phyloP scores from a whole-genome alignment of 1,140 invertebrate species.

The Whitmania pigra region DNA sequence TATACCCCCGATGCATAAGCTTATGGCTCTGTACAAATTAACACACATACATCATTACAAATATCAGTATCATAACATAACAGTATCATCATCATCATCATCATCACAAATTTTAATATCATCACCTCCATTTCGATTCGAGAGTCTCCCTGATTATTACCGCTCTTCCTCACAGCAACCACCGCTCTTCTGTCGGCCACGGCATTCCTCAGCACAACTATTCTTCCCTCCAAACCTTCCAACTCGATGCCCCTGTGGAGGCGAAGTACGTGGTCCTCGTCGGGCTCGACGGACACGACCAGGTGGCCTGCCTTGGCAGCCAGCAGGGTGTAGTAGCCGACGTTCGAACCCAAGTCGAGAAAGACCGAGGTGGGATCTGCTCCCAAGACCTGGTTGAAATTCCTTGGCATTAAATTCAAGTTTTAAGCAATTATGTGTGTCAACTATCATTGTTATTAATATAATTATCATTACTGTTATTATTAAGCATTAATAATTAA shows the following conservation, averaged over 20 bases:
- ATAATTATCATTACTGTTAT: too few relatives aligned
- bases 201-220: slow-evolving; percentile 30
- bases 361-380: slow-evolving; percentile 27
- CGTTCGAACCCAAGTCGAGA: slow-evolving; percentile 36
- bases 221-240: slow-evolving; percentile 26
- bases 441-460: too few relatives aligned
- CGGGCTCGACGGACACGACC: slow-evolving; percentile 36
- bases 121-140: slow-evolving; percentile 25
- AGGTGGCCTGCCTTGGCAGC: slow-evolving; percentile 30
- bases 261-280: slow-evolving; percentile 28
- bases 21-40: too few relatives aligned
- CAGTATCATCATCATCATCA: slow-evolving; percentile 13
- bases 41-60: too few relatives aligned
- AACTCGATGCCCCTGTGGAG: slow-evolving; percentile 29
- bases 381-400: slow-evolving; percentile 27
- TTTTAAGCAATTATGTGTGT: background rate
- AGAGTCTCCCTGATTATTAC: slow-evolving; percentile 33
- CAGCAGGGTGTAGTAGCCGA: slow-evolving; percentile 34
- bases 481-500: too few relatives aligned
- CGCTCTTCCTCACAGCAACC: slow-evolving; percentile 26
- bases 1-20: too few relatives aligned
- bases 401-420: background rate
- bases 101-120: background rate
- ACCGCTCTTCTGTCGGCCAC: slow-evolving; percentile 29
- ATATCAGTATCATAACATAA: too few relatives aligned